Percentiles rank a stretch among this genome's conserved stretches.
These are phyloP conservation scores for Amorpha juglandis DNA, from an alignment of 2,888 invertebrate species.

Conservation along the genomic window DNA sequence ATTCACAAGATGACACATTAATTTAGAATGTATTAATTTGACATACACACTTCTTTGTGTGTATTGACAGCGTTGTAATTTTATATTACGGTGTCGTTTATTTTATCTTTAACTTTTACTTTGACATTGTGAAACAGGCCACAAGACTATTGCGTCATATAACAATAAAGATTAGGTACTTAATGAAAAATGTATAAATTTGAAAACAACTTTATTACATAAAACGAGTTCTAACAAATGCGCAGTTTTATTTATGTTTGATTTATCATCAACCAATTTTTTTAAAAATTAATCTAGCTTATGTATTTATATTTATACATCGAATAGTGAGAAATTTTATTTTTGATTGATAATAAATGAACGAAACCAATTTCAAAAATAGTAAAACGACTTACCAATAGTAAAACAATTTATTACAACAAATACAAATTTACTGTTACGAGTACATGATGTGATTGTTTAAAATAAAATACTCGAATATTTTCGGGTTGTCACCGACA, in stretches of 20 bases:
- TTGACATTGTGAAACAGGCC: too few relatives aligned
- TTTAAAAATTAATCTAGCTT: not conserved
- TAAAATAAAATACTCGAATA: not conserved
- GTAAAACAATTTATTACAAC: not conserved
- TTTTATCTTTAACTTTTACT: too few relatives aligned
- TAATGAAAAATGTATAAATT: constrained; percentile 4
- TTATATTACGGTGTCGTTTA: too few relatives aligned
- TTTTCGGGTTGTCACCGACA: not conserved
- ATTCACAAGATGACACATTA: too few relatives aligned
- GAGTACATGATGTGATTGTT: not conserved
- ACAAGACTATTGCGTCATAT: not conserved
- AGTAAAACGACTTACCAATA: not conserved
- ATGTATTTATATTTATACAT: not conserved
- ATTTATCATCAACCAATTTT: constrained; percentile 5
- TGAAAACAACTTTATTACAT: constrained; percentile 6
- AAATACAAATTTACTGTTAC: not conserved
- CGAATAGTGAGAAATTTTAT: not conserved
- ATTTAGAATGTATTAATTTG: too few relatives aligned
- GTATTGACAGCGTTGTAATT: too few relatives aligned
- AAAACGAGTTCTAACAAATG: constrained; percentile 21
- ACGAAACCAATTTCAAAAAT: not conserved
- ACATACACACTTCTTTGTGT: too few relatives aligned
- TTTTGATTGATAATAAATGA: not conserved
- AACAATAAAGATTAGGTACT: not conserved
- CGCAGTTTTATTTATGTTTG: constrained; percentile 14